Percentiles rank a stretch among this genome's conserved stretches.
Conservation (phyloP, 2,888 invertebrate species). For the Yponomeuta cagnagella region DNA sequence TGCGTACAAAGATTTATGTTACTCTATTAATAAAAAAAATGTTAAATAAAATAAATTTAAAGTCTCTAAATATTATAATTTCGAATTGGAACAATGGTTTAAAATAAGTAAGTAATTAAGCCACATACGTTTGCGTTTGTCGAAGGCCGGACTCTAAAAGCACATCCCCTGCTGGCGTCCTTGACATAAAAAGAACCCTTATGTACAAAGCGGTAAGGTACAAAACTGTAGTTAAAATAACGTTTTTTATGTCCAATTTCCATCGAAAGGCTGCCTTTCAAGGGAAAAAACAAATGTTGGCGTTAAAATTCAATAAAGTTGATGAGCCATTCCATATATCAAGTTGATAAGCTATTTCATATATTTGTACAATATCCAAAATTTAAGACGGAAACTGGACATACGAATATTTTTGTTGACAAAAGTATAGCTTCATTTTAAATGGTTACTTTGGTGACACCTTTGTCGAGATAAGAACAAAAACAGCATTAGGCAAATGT, state of each 20-base stretch:
- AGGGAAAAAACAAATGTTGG: background rate
- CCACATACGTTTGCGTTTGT: slow-evolving; percentile 60
- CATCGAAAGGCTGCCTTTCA: background rate
- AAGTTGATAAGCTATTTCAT: no score
- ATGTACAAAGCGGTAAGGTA: slow-evolving; percentile 34
- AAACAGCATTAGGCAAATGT: background rate
- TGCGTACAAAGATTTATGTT: no score
- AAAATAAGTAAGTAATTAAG: slow-evolving; percentile 17
- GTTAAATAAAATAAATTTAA: no score
- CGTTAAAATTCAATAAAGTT: no score
- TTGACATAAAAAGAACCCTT: slow-evolving; percentile 41
- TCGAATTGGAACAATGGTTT: no score
- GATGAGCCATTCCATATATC: no score
- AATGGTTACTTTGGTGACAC: background rate
- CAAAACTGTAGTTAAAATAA: slow-evolving; percentile 1
- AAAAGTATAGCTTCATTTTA: background rate
- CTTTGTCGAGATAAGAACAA: background rate
- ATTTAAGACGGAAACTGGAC: no score
- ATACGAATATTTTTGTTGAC: no score
- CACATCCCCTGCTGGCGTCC: slow-evolving; percentile 69
- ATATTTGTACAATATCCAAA: no score
- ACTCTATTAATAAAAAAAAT: no score
- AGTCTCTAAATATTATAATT: no score
- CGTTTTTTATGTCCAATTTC: background rate
- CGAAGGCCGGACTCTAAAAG: slow-evolving; percentile 59